Conservation (phyloP, 37 sponge, comb jelly and placozoan genomes). For the Halichondria panicea region DNA sequence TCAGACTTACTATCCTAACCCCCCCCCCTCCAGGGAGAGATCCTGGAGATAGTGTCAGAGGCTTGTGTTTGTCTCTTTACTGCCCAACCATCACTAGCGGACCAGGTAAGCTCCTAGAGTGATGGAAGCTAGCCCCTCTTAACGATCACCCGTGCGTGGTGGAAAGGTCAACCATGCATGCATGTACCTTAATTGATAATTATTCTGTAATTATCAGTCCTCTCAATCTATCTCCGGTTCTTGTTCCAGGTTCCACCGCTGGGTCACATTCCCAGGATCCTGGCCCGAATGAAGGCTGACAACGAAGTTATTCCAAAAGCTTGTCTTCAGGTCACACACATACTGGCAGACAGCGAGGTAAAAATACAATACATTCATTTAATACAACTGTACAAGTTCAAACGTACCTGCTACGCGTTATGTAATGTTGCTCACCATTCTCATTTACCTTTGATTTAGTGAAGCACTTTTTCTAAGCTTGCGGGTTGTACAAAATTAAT, state of each 20-base stretch:
- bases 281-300: slow-evolving; percentile 83
- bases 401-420: too few species aligned
- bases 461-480: too few species aligned
- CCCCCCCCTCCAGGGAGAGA: slow-evolving; percentile 74
- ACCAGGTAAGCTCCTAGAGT: slow-evolving; percentile 59
- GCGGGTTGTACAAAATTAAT: too few species aligned
- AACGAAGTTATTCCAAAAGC: slow-evolving; percentile 85
- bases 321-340: slow-evolving; percentile 77
- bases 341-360: slow-evolving; percentile 81
- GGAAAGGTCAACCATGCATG: neutral
- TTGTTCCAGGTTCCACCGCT: slow-evolving; percentile 85
- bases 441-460: too few species aligned
- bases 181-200: too few species aligned
- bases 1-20: too few species aligned
- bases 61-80: slow-evolving; percentile 88
- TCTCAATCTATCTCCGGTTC: too few species aligned
- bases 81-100: slow-evolving; percentile 88
- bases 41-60: slow-evolving; percentile 89
- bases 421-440: too few species aligned
- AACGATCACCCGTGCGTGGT: too few species aligned
- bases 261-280: slow-evolving; percentile 94
- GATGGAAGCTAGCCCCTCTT: neutral
- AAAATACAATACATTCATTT: neutral
- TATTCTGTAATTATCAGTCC: too few species aligned
- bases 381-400: neutral